These are phyloP conservation scores for Mycetomoellerius zeteki DNA, from an alignment of 1,140 invertebrate genomes.

Conservation along the genomic window DNA sequence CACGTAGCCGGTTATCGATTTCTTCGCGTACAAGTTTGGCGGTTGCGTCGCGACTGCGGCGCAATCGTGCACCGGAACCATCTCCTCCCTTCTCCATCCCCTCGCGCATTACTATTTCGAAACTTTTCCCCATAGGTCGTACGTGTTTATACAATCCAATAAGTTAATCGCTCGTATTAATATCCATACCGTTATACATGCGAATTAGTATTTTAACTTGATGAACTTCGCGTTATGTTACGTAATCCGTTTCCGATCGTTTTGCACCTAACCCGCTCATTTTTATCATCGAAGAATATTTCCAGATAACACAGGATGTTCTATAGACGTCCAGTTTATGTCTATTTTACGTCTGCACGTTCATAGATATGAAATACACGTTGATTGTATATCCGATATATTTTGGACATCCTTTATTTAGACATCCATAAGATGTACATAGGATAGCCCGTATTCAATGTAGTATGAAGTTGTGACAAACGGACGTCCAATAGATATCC, in stretches of 20 bases:
- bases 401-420: too few relatives aligned
- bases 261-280: not conserved
- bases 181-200: conserved; percentile 37
- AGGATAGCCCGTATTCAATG: too few relatives aligned
- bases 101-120: conserved; percentile 31
- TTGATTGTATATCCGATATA: too few relatives aligned
- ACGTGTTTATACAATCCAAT: conserved; percentile 47
- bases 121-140: conserved; percentile 38
- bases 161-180: conserved; percentile 43
- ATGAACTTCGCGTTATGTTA: conserved; percentile 35
- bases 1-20: conserved; percentile 22
- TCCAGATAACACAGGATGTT: too few relatives aligned
- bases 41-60: conserved; percentile 33
- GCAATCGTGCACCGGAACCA: conserved; percentile 29
- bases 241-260: conserved; percentile 12
- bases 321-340: too few relatives aligned
- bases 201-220: conserved; percentile 54
- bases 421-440: too few relatives aligned
- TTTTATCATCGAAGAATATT: not conserved
- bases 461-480: too few relatives aligned
- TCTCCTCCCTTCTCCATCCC: not conserved
- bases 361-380: too few relatives aligned
- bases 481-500: too few relatives aligned
- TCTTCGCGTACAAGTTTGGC: conserved; percentile 32
- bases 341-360: too few relatives aligned